Base-by-base conservation (phyloP, 2,113 vertebrate species). In the Ardeotis arabs region DNA sequence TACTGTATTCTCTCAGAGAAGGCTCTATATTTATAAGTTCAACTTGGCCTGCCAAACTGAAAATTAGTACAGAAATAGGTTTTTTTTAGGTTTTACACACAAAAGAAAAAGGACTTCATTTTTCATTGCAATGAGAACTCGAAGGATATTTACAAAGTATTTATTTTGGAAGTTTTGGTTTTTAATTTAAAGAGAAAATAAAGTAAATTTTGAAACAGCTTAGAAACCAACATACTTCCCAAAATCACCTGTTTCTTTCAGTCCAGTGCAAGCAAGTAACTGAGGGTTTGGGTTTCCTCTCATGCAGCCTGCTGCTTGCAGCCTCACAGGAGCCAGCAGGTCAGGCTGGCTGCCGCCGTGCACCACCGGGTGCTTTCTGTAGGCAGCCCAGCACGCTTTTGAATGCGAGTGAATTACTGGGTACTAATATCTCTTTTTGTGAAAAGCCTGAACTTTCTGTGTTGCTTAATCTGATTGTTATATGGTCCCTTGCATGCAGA, bases 271-370 rank as follows among this genome's bases (percentile, higher is more conserved):
- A 75, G 11, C 3, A 35, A 39, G 4, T 31, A 16, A 39, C 33
- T 3, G 18, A 62, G 10, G 10, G 25, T 81, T 58, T 58, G 17
- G 12, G 8, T 11, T 41, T 41, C 31, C 28, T 41, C 17, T 22
- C 12, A 4, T 1, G 10, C 2, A 11, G 17, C 3, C 0, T 0
- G 1, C 31, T 70, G 29, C 81, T 77, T 18, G 25, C 63, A 66
- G 50, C 44, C 58, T 50, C 5, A 7, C 41, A 25, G 47, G 35
- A 80, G 49, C 10, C 64, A 25, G 9, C 33, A 29, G 59, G 3
- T 55, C 23, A 27, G 58, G 19, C 41, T 50, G 77, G 10, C 27
- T 74, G 60, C 16, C 29, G 4, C 1, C 1, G 0, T 16, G 23
- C 41, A n/a, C 22, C 27, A 6, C 29, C 44, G 14, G 45, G 17